phyloP scores from a whole-genome alignment of 64 coral and sea anemone genomes.

The Porites lutea region DNA sequence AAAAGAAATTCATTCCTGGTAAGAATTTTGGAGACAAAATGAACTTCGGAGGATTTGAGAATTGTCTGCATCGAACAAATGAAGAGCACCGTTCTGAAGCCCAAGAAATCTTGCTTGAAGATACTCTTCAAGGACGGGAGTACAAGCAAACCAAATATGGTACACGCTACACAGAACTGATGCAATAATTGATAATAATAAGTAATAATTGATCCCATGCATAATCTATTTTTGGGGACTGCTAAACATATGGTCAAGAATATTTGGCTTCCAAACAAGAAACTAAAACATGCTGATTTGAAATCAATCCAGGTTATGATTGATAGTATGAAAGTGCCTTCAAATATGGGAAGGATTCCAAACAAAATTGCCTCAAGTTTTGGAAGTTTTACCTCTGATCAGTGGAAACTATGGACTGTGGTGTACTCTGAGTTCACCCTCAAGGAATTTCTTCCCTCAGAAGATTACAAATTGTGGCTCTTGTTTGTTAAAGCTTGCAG shows the following conservation, averaged over 20 bases:
- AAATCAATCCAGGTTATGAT: conserved; percentile 16
- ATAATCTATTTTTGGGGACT: conserved; percentile 67
- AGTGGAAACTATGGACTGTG: conserved; percentile 37
- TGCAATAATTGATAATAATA: too few species aligned
- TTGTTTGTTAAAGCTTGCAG: conserved; percentile 31
- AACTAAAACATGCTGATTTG: not conserved
- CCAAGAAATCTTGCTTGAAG: conserved; percentile 64
- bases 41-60: conserved; percentile 62
- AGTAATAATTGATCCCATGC: conserved; percentile 74
- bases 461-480: conserved; percentile 13
- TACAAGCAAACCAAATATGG: conserved; percentile 40
- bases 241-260: conserved; percentile 65
- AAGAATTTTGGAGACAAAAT: conserved; percentile 40
- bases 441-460: not conserved
- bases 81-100: conserved; percentile 43
- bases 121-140: conserved; percentile 20
- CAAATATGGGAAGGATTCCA: conserved; percentile 34
- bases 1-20: conserved; percentile 24
- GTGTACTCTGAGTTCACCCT: conserved; percentile 21
- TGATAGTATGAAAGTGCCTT: not conserved
- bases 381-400: conserved; percentile 34
- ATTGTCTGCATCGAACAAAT: conserved; percentile 44
- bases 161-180: conserved; percentile 62
- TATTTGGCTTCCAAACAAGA: not conserved
- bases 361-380: conserved; percentile 23